Conservation (phyloP, 2,113 vertebrate genomes). For the Loxodonta africana region DNA sequence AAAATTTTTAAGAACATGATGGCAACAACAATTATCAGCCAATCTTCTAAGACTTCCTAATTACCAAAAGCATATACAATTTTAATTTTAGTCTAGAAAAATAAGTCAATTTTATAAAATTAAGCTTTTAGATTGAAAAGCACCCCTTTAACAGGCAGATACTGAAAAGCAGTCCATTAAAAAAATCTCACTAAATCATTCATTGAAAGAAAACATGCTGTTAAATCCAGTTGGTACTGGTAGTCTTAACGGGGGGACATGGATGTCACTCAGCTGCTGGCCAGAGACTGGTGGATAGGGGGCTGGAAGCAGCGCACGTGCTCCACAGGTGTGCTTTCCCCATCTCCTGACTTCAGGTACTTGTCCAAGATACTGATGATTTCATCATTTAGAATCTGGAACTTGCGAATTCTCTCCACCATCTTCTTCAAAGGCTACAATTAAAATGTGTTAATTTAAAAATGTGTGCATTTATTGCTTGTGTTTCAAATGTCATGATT, state of each 20-base stretch:
- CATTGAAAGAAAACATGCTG: constrained; percentile 39
- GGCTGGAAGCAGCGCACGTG: constrained; percentile 99
- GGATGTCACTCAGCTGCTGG: constrained; percentile 92
- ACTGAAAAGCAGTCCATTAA: constrained; percentile 79
- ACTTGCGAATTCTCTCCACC: constrained; percentile 99
- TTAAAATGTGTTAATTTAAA: not conserved
- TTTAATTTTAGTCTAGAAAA: constrained; percentile 90
- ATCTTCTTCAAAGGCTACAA: constrained; percentile 98
- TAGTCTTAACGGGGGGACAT: not conserved
- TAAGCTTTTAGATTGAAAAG: constrained; percentile 82
- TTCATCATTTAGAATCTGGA: constrained; percentile 97
- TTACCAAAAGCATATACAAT: constrained; percentile 88
- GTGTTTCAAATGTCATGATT: not conserved
- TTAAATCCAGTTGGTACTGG: not conserved
- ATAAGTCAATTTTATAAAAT: constrained; percentile 89
- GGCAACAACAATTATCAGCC: constrained; percentile 29
- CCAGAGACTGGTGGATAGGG: constrained; percentile 98
- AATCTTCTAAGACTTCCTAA: constrained; percentile 62
- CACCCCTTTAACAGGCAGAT: constrained; percentile 72
- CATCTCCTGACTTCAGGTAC: constrained; percentile 97
- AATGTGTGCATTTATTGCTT: not conserved
- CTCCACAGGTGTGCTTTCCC: constrained; percentile 97
- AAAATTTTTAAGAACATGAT: not conserved
- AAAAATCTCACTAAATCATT: constrained; percentile 31
- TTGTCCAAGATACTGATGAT: constrained; percentile 97